Percentiles rank a stretch among this genome's conserved stretches.
Conservation (phyloP, 2,888 invertebrate species). For the Ectobius pallidus region DNA sequence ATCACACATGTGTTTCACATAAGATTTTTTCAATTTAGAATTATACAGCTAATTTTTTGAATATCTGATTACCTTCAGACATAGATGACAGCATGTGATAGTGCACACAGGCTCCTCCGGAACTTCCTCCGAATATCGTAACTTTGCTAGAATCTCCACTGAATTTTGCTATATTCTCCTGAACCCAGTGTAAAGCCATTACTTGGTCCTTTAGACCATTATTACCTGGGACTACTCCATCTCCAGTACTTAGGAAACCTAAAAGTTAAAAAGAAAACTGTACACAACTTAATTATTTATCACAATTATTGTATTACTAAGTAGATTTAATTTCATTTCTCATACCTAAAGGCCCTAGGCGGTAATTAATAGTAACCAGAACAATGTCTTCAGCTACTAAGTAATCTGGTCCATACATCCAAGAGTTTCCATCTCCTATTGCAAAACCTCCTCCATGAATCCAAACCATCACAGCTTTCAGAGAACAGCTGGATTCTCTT, state of each 20-base stretch:
- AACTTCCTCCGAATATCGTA: constrained; percentile 9
- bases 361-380: constrained; percentile 48
- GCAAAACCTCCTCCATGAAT: constrained; percentile 49
- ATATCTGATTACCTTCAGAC: constrained; percentile 13
- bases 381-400: constrained; percentile 48
- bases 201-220: constrained; percentile 22
- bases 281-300: no score
- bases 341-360: constrained; percentile 49
- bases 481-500: not conserved
- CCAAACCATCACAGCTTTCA: constrained; percentile 47
- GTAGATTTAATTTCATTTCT: no score
- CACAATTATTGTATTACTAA: no score
- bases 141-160: constrained; percentile 16
- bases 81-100: constrained; percentile 18
- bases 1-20: no score
- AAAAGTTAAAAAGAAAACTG: not conserved
- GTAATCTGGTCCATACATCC: constrained; percentile 45
- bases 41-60: no score
- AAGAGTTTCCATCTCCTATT: constrained; percentile 44
- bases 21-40: no score
- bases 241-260: constrained; percentile 18
- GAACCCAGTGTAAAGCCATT: constrained; percentile 17
- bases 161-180: constrained; percentile 4
- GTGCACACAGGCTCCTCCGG: constrained; percentile 11
- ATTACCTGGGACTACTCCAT: constrained; percentile 6